Base-by-base conservation (phyloP, 2,888 invertebrate species). In the Apotomis betuletana region DNA sequence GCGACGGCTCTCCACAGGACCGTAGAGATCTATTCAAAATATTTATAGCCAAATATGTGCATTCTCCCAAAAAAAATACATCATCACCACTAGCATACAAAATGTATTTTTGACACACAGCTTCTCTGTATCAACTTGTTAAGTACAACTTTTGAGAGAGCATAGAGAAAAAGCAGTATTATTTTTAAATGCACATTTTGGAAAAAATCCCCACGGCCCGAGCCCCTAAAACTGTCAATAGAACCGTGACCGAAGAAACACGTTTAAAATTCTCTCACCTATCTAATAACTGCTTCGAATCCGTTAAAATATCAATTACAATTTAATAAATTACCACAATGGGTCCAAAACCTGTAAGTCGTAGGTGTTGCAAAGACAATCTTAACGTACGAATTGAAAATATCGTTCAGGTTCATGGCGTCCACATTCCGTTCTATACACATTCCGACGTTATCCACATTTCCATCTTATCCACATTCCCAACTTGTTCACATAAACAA, bases 1-100 rank as follows among this genome's bases (percentile, higher is more conserved):
- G 79, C 80, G 78, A 77, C 77, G 73, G 72, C 69, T 72, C 75
- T 36, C n/a, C 9, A 49, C 9, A 49, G 9, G 49, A 9, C 49
- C 49, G 49, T 49, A 12, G 10, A 49, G 49, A 41, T 49, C 0
- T 9, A 49, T 9, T 49, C 10, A 49, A 6, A 49, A 8, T 9
- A 49, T 9, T 9, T 9, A 49, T 49, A 49, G 3, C 10, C 10
- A 49, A 49, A 9, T 4, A 49, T 49, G 58, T 58, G 58, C 36
- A 38, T 12, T 58, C 5, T 58, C 27, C 58, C n/a, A 36, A 57
- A 38, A 57, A 38, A 38, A 12, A 57, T 38, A 38, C 5, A 55
- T 36, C 10, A 2, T 2, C 3, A 44, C 5, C 44, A 44, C 8
- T 6, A 6, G 3, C 44, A 2, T 1, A 27, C 27, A 27, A 27